These are phyloP conservation scores for Caprella mutica DNA, from an alignment of 2,888 invertebrate genomes.

Conservation along the genomic window DNA sequence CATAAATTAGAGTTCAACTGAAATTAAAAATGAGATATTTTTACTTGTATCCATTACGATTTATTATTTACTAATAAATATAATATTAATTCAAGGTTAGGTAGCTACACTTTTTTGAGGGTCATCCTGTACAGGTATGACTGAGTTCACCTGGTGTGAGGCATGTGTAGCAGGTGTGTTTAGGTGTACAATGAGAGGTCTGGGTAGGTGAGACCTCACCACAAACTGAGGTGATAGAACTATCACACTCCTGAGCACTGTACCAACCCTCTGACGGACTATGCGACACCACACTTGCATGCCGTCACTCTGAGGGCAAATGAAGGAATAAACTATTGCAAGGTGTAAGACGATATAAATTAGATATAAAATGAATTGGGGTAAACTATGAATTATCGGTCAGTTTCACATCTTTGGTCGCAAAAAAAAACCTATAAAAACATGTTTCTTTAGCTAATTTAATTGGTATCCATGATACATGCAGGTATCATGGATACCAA, in stretches of 20 bases:
- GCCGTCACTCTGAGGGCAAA: conserved; percentile 14
- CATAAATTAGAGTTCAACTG: no score
- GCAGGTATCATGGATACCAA: no score
- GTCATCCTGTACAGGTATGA: no score
- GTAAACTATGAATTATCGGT: no score
- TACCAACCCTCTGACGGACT: conserved; percentile 21
- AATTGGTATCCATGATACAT: no score
- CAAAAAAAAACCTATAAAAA: conserved; percentile 55
- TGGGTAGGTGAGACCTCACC: conserved; percentile 66
- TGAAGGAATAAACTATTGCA: neutral
- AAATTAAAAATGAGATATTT: no score
- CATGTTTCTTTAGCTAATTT: conserved; percentile 72
- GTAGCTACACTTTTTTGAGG: no score
- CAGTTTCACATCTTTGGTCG: no score
- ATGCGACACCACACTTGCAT: conserved; percentile 22
- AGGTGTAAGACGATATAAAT: conserved; percentile 37
- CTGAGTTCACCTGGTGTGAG: conserved; percentile 38
- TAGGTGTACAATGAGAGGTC: conserved; percentile 51
- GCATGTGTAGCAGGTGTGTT: conserved; percentile 51
- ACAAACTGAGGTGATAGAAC: conserved; percentile 75
- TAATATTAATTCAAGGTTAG: no score
- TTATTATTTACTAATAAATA: no score
- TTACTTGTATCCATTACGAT: neutral
- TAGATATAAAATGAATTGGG: conserved; percentile 51
- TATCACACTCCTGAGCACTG: conserved; percentile 42